Percentiles rank a stretch among this genome's conserved stretches.
Conservation (phyloP, 2,113 vertebrate genomes). For the Anoplopoma fimbria region DNA sequence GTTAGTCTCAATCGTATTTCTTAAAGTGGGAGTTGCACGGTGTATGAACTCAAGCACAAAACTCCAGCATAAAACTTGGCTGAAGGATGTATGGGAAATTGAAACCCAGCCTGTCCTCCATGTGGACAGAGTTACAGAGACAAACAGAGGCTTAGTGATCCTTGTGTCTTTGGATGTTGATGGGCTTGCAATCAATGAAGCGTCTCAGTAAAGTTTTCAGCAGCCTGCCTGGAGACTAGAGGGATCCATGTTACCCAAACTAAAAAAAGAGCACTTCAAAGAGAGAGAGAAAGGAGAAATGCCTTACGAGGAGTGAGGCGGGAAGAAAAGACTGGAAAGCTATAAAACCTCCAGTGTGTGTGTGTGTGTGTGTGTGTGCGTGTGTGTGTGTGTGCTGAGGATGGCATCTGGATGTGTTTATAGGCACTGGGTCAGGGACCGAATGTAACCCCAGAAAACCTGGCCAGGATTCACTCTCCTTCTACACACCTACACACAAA, state of each 20-base stretch:
- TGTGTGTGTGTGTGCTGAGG: constrained; percentile 33
- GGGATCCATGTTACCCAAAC: constrained; percentile 39
- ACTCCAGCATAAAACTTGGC: constrained; percentile 38
- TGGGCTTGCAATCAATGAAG: constrained; percentile 65
- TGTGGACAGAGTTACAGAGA: constrained; percentile 57
- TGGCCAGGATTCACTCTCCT: constrained; percentile 42
- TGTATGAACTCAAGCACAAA: not conserved
- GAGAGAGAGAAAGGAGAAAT: not conserved
- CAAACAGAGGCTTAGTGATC: constrained; percentile 51
- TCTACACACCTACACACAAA: constrained; percentile 16
- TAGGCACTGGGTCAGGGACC: constrained; percentile 78
- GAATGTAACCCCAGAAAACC: constrained; percentile 76
- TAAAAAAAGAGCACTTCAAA: not conserved
- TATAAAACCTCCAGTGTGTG: constrained; percentile 32
- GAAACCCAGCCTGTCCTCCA: constrained; percentile 33
- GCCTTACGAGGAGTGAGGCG: not conserved
- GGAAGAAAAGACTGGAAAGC: constrained; percentile 36
- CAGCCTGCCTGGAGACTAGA: constrained; percentile 60
- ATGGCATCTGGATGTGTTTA: constrained; percentile 81
- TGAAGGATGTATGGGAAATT: constrained; percentile 39
- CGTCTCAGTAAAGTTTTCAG: constrained; percentile 56
- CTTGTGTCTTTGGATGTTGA: constrained; percentile 56
- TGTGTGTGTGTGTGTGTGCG: constrained; percentile 22
- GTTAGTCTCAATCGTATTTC: not conserved
- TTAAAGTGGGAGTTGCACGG: not conserved